phyloP scores from a whole-genome alignment of 1,140 invertebrate species.

The Matsumurasca onukii region DNA sequence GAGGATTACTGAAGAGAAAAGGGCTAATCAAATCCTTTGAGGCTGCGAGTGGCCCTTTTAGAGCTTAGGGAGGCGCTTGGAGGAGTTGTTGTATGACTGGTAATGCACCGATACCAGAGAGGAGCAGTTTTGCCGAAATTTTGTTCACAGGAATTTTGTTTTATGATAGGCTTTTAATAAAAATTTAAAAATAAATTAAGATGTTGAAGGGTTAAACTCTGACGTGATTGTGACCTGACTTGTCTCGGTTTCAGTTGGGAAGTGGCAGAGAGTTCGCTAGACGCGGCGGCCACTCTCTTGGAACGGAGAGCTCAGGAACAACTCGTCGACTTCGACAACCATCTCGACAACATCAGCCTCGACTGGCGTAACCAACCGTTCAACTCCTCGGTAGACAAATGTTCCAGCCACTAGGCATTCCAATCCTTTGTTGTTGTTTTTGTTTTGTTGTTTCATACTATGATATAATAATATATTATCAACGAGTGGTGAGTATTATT shows the following conservation, averaged over 20 bases:
- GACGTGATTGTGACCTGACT: too few species aligned
- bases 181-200: too few species aligned
- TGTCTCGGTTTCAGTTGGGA: constrained; percentile 43
- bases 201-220: too few species aligned
- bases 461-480: neutral
- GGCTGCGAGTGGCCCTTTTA: too few species aligned
- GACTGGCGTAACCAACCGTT: constrained; percentile 74
- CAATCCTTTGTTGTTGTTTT: constrained; percentile 8
- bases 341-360: constrained; percentile 77
- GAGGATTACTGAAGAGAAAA: too few species aligned
- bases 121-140: too few species aligned
- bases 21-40: too few species aligned
- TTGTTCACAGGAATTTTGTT: too few species aligned
- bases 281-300: constrained; percentile 65
- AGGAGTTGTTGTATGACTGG: too few species aligned
- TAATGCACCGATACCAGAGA: too few species aligned
- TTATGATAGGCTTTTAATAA: too few species aligned
- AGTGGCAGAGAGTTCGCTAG: constrained; percentile 55
- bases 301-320: constrained; percentile 66
- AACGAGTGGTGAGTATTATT: neutral
- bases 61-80: too few species aligned
- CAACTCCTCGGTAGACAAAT: constrained; percentile 17
- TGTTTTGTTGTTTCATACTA: constrained; percentile 18
- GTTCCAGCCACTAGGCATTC: constrained; percentile 16
- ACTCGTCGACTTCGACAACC: constrained; percentile 88